Evolutionary conservation across 2,797 vertebrate genomes (phyloP).

Genomic region (Lithobates pipiens): DNA sequence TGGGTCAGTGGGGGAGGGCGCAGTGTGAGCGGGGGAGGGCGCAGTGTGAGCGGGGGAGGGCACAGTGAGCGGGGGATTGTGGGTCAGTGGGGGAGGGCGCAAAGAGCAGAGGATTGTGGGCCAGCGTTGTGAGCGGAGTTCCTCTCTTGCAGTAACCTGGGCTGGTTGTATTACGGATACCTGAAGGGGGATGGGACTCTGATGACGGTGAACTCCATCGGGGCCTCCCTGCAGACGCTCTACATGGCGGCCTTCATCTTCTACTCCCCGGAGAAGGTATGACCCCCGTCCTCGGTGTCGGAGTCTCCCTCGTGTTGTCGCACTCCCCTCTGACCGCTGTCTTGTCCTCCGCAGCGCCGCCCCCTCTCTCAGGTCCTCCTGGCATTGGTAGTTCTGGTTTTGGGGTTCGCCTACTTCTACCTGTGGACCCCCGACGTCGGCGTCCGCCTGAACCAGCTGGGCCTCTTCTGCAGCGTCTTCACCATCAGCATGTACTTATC

Average conservation of each 20-base stretch:
- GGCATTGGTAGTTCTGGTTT: constrained; percentile 71
- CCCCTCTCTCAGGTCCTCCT: constrained; percentile 73
- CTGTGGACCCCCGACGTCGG: constrained; percentile 68
- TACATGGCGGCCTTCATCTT: constrained; percentile 83
- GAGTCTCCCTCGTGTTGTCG: neutral
- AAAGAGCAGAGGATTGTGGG: neutral
- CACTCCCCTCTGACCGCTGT: neutral
- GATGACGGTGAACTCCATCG: constrained; percentile 83
- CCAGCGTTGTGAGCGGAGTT: neutral
- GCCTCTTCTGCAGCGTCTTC: constrained; percentile 88
- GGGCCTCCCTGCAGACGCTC: constrained; percentile 83
- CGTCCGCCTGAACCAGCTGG: constrained; percentile 77
- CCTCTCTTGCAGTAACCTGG: constrained; percentile 83
- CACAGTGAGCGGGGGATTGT: neutral
- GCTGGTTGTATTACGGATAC: constrained; percentile 90
- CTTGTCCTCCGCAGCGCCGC: constrained; percentile 70
- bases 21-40: neutral
- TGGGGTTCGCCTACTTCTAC: constrained; percentile 83
- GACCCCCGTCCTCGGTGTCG: too few relatives aligned
- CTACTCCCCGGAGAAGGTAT: constrained; percentile 86
- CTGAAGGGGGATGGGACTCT: constrained; percentile 85
- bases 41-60: neutral
- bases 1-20: neutral
- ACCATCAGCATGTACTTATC: constrained; percentile 95
- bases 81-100: neutral